Percentiles rank a stretch among this genome's conserved stretches.
These are phyloP conservation scores for Anoplolepis gracilipes DNA, from an alignment of 1,140 invertebrate species.

Conservation along the genomic window DNA sequence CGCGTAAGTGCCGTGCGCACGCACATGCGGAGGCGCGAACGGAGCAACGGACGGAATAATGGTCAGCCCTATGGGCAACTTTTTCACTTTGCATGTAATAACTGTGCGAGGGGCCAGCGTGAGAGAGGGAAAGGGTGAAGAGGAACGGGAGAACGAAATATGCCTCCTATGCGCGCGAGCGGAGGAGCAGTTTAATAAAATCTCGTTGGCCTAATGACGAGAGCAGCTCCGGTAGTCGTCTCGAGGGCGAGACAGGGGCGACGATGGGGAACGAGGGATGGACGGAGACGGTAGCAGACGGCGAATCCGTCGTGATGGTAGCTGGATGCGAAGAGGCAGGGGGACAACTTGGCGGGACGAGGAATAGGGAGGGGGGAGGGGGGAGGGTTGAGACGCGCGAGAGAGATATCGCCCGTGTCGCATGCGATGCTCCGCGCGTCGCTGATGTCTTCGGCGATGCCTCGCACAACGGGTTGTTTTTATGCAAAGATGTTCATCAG, in stretches of 20 bases:
- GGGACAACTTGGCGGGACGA: constrained; percentile 33
- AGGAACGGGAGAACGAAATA: neutral
- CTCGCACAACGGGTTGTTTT: constrained; percentile 39
- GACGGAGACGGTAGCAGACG: constrained; percentile 53
- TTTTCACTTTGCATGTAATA: constrained; percentile 75
- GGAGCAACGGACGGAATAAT: constrained; percentile 58
- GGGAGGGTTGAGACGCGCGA: constrained; percentile 36
- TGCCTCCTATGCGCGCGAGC: constrained; percentile 37
- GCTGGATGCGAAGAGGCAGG: neutral
- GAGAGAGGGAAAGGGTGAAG: neutral
- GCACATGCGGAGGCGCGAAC: constrained; percentile 22
- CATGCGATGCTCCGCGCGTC: constrained; percentile 39
- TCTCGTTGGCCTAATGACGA: constrained; percentile 70
- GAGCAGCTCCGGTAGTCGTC: constrained; percentile 62
- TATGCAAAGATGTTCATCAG: constrained; percentile 55
- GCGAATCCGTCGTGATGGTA: constrained; percentile 51
- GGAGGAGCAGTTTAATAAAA: constrained; percentile 69
- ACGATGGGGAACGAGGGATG: constrained; percentile 55
- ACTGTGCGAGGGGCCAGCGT: constrained; percentile 10
- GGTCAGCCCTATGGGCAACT: constrained; percentile 71
- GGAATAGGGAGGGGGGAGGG: constrained; percentile 39
- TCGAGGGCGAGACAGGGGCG: constrained; percentile 35
- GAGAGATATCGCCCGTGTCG: constrained; percentile 48
- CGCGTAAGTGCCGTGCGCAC: constrained; percentile 40
- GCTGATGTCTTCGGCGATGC: constrained; percentile 53